Conservation (phyloP, 23 tunicate genomes). For the Oikopleura albicans region DNA sequence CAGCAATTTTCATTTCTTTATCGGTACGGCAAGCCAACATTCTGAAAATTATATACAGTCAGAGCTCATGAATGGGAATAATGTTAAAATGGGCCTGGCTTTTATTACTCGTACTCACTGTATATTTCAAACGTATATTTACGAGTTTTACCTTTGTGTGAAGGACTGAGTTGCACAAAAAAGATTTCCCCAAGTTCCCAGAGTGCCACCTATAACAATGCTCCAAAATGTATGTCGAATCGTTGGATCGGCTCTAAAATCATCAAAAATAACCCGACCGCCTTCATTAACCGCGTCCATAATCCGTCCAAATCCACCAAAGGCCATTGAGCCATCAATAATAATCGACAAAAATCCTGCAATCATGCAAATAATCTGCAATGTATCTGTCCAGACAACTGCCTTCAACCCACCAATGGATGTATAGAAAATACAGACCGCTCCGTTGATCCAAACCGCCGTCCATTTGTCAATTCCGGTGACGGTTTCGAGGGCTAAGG, state of each 20-base stretch:
- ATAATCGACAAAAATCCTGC: not conserved
- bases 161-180: not conserved
- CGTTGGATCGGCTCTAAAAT: not conserved
- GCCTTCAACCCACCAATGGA: slow-evolving; percentile 5
- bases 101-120: too few relatives aligned
- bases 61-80: too few relatives aligned
- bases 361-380: not conserved
- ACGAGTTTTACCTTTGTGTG: too few relatives aligned
- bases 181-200: slow-evolving; percentile 5
- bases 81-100: too few relatives aligned
- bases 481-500: slow-evolving; percentile 21
- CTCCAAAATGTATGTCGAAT: not conserved
- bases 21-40: not conserved
- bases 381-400: slow-evolving; percentile 2
- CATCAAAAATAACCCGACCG: not conserved
- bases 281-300: not conserved
- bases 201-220: not conserved
- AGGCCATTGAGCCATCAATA: not conserved
- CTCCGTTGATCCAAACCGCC: slow-evolving; percentile 7
- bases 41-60: too few relatives aligned
- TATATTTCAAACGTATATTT: too few relatives aligned
- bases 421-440: slow-evolving; percentile 2
- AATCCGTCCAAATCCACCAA: not conserved
- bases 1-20: slow-evolving; percentile 19
- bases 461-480: slow-evolving; percentile 1